A percentile compares a stretch with the other conserved stretches of the same genome.
Evolutionary conservation across 2,113 vertebrate species (phyloP).

Genomic region (Ammospiza nelsoni): DNA sequence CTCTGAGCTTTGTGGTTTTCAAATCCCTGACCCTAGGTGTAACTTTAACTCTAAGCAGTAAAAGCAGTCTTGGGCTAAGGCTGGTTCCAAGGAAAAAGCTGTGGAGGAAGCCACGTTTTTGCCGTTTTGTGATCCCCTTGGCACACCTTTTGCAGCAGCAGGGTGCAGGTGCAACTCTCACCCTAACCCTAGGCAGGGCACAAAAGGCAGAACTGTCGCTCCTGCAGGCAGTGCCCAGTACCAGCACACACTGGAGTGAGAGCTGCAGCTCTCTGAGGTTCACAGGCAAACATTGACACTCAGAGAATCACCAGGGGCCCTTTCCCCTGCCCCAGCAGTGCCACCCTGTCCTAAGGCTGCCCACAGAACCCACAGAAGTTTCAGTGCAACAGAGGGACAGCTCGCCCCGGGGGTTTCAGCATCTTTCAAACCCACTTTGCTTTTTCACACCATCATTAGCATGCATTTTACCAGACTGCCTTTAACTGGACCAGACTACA

Average conservation of each 20-base stretch:
- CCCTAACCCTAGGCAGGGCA: too few species aligned
- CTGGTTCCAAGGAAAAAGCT: too few species aligned
- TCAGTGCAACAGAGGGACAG: neutral
- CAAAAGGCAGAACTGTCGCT: neutral
- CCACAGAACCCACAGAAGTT: fast-evolving
- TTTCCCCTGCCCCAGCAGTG: fast-evolving
- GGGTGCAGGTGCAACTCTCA: too few species aligned
- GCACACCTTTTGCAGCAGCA: too few species aligned
- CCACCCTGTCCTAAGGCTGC: neutral
- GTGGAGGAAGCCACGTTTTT: too few species aligned
- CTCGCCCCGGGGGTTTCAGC: neutral
- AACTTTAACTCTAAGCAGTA: too few species aligned
- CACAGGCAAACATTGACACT: neutral
- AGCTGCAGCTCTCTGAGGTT: too few species aligned
- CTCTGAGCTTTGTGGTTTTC: too few species aligned
- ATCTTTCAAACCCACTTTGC: neutral
- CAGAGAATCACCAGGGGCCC: fast-evolving
- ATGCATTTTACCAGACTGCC: neutral
- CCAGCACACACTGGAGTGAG: neutral
- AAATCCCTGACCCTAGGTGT: too few species aligned
- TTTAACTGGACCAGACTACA: neutral
- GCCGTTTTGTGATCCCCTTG: too few species aligned
- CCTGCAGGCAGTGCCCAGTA: fast-evolving
- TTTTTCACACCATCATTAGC: neutral
- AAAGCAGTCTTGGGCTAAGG: too few species aligned